phyloP scores from a whole-genome alignment of 2,888 invertebrate genomes.

The Cephonodes hylas region DNA sequence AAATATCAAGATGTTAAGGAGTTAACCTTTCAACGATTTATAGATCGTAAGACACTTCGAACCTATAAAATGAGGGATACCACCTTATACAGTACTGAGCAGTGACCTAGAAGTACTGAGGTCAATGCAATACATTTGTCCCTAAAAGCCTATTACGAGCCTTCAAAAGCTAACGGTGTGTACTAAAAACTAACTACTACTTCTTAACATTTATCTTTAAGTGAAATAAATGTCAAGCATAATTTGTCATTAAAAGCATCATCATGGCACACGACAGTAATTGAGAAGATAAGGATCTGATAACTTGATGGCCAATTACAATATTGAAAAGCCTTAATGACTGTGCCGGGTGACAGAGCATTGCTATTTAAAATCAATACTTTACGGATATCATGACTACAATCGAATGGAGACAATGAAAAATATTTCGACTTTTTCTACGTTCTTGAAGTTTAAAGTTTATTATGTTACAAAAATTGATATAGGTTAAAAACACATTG shows the following conservation, averaged over 20 bases:
- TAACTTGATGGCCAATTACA: slow-evolving; percentile 57
- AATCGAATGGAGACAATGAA: not conserved
- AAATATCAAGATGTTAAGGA: too few relatives aligned
- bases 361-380: slow-evolving; percentile 51
- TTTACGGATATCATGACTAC: slow-evolving; percentile 19
- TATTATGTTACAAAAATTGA: too few relatives aligned
- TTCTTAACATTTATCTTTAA: not conserved
- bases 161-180: not conserved
- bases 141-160: too few relatives aligned
- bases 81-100: too few relatives aligned
- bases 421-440: not conserved
- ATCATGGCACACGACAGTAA: slow-evolving; percentile 43
- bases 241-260: slow-evolving; percentile 47
- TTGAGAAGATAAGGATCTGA: slow-evolving; percentile 61
- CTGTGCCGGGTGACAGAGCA: slow-evolving; percentile 51
- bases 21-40: too few relatives aligned
- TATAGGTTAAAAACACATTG: too few relatives aligned
- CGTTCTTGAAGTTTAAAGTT: too few relatives aligned
- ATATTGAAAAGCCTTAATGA: slow-evolving; percentile 53
- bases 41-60: too few relatives aligned
- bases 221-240: slow-evolving; percentile 21
- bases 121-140: not conserved
- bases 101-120: not conserved
- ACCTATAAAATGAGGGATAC: too few relatives aligned
- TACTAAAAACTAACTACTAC: not conserved